A percentile compares a stretch with the other conserved stretches of the same genome.
Evolutionary conservation across 2,113 vertebrate species (phyloP).

Genomic region (Promerops cafer): DNA sequence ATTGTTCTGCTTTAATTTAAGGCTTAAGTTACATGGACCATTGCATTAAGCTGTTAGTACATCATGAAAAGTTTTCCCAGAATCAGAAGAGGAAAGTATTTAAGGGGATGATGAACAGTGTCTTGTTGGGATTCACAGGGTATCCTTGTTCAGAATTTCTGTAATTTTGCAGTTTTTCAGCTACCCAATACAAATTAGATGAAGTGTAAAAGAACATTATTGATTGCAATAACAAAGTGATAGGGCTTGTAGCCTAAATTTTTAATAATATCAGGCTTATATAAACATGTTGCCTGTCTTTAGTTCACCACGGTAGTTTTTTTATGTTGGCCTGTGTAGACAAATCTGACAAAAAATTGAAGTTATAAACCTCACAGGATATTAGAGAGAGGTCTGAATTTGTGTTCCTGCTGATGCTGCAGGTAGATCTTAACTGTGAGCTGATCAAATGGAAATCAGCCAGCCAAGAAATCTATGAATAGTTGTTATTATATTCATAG

Average conservation of each 20-base stretch:
- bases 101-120: background rate
- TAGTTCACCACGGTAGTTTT: background rate
- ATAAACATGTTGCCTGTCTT: background rate
- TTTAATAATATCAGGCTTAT: background rate
- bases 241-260: background rate
- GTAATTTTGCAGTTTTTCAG: background rate
- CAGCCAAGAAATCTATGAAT: background rate
- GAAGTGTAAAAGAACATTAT: background rate
- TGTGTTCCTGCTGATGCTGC: background rate
- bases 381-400: background rate
- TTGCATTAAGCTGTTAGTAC: background rate
- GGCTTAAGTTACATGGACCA: background rate
- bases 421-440: background rate
- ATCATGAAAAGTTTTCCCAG: background rate
- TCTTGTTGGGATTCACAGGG: background rate
- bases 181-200: background rate
- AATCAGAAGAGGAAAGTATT: background rate
- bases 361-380: background rate
- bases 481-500: background rate
- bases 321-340: background rate
- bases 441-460: background rate
- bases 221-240: background rate
- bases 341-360: background rate
- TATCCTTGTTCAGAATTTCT: background rate
- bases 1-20: background rate